A percentile compares a stretch with the other conserved stretches of the same genome.
These are phyloP conservation scores for Strigamia transsilvanica DNA, from an alignment of 2,888 invertebrate genomes.

Conservation along the genomic window DNA sequence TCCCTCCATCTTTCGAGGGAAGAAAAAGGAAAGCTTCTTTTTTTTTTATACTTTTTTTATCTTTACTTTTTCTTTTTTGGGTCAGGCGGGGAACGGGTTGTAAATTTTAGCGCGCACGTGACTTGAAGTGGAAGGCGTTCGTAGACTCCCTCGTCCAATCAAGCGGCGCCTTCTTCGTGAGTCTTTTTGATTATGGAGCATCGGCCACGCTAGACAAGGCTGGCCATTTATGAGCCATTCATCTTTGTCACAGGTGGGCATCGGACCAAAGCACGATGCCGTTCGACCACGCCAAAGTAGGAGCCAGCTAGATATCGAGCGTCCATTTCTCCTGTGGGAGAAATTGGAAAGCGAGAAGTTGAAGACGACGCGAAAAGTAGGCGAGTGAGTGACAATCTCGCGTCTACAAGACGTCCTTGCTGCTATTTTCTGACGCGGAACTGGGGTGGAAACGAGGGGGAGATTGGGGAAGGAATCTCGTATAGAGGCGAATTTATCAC, in stretches of 20 bases:
- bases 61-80: neutral
- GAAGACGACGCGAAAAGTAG: constrained; percentile 22
- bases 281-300: constrained; percentile 18
- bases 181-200: constrained; percentile 42
- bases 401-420: constrained; percentile 29
- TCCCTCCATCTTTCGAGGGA: constrained; percentile 19
- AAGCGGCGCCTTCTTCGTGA: constrained; percentile 30
- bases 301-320: constrained; percentile 26
- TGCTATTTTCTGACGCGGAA: constrained; percentile 12
- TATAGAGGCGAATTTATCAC: constrained; percentile 25
- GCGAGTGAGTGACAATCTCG: constrained; percentile 32
- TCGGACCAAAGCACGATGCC: constrained; percentile 10
- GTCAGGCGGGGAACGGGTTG: constrained; percentile 14
- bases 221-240: constrained; percentile 42
- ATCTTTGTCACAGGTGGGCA: constrained; percentile 34
- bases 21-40: neutral
- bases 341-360: constrained; percentile 26
- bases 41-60: neutral
- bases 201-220: constrained; percentile 29
- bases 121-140: constrained; percentile 37
- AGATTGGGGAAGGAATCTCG: neutral
- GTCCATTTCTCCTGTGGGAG: constrained; percentile 25
- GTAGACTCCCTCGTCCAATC: constrained; percentile 37
- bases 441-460: constrained; percentile 33
- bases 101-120: constrained; percentile 32